Conservation (phyloP, 2,113 vertebrate species). For the Eurystomus gularis region DNA sequence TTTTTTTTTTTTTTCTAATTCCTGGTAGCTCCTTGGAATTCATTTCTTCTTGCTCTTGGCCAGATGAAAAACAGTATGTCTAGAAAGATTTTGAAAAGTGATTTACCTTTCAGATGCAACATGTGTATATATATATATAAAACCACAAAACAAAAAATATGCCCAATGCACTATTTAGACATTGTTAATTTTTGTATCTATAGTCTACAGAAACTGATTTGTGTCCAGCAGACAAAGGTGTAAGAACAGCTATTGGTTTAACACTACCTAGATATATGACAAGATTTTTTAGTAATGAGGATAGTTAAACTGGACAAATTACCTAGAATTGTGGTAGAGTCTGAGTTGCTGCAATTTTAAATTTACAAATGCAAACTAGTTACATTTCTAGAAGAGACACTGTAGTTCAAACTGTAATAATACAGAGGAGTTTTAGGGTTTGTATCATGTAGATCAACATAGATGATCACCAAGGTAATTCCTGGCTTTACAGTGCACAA, state of each 20-base stretch:
- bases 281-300: not conserved
- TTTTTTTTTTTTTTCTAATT: not conserved
- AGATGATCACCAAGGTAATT: not conserved
- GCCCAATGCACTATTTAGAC: not conserved
- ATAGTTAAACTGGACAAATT: not conserved
- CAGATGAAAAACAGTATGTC: not conserved
- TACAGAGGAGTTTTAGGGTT: not conserved
- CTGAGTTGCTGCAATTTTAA: not conserved
- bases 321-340: not conserved
- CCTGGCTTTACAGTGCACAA: not conserved
- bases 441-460: not conserved
- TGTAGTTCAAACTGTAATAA: not conserved
- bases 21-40: not conserved
- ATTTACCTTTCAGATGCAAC: not conserved
- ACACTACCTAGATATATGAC: not conserved
- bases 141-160: not conserved
- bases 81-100: not conserved
- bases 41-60: not conserved
- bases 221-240: not conserved
- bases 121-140: not conserved
- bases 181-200: not conserved
- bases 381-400: not conserved
- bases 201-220: not conserved
- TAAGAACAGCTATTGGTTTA: not conserved
- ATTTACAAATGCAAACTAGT: not conserved